Evolutionary conservation across 2,113 vertebrate genomes (phyloP), one percentile per base, ranked within the genome.

Genomic region (Salvelinus alpinus): DNA sequence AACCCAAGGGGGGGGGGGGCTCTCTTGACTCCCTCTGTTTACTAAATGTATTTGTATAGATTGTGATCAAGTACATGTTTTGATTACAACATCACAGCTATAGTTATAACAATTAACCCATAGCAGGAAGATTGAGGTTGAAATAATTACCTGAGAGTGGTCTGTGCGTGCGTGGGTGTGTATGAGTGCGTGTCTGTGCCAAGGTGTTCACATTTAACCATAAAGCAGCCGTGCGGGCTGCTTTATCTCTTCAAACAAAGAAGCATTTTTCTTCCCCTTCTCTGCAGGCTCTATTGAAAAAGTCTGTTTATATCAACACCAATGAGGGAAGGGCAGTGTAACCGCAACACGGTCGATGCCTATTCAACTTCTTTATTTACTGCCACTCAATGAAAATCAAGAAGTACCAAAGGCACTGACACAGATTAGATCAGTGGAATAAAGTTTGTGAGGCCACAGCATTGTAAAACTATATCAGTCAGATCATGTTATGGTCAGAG

Each of bases 221-320:
- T 68, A 72, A 71, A 78, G 54, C 79, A 77, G 73, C 74, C 9
- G 44, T 44, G 66, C 78, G 73, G 69, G 80, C 64, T 34, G 82
- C 74, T 85, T 90, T 91, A 90, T 92, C 84, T 87, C 64, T 87
- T 76, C 78, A 84, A 93, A 94, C 92, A 94, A 93, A 90, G 91
- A 91, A 89, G 80, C 84, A 82, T 84, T 90, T 91, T 93, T 88
- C 90, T 94, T 94, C 93, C 93, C 81, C 89, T 94, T 94, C 90
- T 93, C 79, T 80, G 76, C 90, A 92, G 83, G 93, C 89, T 92
- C 79, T 80, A 76, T 90, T 93, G 84, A 94, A 92, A 92, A 86
- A 87, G 82, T 76, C 84, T 81, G 65, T 88, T 88, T 84, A 79
- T 78, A 82, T 72, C 73, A 77, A 74, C 78, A 70, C 65, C 68